phyloP scores from a whole-genome alignment of 2,113 vertebrate species.

The Scolopax mira region DNA sequence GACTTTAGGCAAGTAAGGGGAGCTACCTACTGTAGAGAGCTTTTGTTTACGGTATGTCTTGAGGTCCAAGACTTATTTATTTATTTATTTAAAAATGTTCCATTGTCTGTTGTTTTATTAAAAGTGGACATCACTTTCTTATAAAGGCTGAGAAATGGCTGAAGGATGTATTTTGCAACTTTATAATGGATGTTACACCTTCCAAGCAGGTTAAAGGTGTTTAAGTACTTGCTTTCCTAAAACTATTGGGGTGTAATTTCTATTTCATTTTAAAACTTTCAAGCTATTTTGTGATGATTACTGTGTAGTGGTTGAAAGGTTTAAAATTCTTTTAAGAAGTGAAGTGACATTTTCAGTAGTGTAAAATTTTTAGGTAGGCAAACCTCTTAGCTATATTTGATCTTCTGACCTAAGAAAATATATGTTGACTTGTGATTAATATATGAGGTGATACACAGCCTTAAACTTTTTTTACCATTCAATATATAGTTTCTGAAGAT shows the following conservation, averaged over 20 bases:
- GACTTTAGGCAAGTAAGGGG: neutral
- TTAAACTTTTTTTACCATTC: neutral
- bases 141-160: neutral
- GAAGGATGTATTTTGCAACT: neutral
- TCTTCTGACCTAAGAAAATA: neutral
- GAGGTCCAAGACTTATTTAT: fast-evolving
- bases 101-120: neutral
- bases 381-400: neutral
- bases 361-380: neutral
- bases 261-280: neutral
- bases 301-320: neutral
- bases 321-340: neutral
- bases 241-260: neutral
- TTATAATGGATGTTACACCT: fast-evolving
- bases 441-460: neutral
- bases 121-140: neutral
- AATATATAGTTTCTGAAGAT: neutral
- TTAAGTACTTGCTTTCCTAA: neutral
- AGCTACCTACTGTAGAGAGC: neutral
- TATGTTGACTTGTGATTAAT: neutral
- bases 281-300: neutral
- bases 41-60: neutral
- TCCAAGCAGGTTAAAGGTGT: neutral
- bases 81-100: neutral
- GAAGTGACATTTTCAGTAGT: fast-evolving